Evolutionary conservation across 2,888 invertebrate genomes (phyloP).

Genomic region (Falcaria lacertinaria): DNA sequence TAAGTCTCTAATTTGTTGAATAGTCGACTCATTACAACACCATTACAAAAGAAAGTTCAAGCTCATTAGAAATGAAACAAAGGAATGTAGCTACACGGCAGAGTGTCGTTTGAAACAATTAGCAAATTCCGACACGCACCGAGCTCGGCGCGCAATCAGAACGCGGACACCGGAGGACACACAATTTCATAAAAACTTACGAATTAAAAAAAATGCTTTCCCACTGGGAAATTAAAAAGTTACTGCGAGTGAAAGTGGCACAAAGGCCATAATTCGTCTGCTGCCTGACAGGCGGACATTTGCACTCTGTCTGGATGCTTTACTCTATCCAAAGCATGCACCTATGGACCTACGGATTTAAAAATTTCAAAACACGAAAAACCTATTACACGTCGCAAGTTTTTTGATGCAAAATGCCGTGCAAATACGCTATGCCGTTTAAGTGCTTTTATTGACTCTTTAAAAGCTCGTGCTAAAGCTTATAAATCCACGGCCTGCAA

Average conservation of each 20-base stretch:
- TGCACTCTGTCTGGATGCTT: slow-evolving; percentile 46
- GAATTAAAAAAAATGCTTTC: slow-evolving; percentile 70
- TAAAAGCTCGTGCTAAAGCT: slow-evolving; percentile 54
- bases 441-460: slow-evolving; percentile 59
- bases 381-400: slow-evolving; percentile 58
- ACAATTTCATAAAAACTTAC: slow-evolving; percentile 67
- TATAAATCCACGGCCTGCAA: slow-evolving; percentile 30
- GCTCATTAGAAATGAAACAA: slow-evolving; percentile 22
- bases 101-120: slow-evolving; percentile 39
- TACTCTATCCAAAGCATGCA: slow-evolving; percentile 28
- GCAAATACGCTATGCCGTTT: slow-evolving; percentile 46
- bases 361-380: slow-evolving; percentile 61
- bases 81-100: slow-evolving; percentile 22
- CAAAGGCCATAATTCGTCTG: slow-evolving; percentile 73
- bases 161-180: slow-evolving; percentile 47
- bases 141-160: slow-evolving; percentile 45
- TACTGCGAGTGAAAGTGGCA: slow-evolving; percentile 64
- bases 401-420: slow-evolving; percentile 55
- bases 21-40: not conserved
- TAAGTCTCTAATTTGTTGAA: not conserved
- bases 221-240: slow-evolving; percentile 69
- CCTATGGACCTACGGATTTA: slow-evolving; percentile 51
- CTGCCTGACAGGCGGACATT: slow-evolving; percentile 52
- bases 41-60: slow-evolving; percentile 17
- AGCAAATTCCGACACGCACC: slow-evolving; percentile 39